Conservation (phyloP, 2,888 invertebrate species). For the Platycnemis pennipes region DNA sequence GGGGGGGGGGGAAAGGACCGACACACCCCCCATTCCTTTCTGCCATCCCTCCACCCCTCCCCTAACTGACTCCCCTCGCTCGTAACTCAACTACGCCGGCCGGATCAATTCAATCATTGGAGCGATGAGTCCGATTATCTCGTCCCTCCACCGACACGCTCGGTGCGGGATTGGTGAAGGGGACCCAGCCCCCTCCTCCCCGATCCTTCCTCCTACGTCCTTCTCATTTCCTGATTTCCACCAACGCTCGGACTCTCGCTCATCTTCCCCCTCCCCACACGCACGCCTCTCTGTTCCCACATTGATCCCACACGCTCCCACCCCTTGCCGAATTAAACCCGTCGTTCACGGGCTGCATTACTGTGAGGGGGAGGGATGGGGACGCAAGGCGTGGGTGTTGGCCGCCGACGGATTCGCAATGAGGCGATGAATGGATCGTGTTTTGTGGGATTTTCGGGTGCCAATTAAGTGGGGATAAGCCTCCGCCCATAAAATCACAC, state of each 20-base stretch:
- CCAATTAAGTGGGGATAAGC: background rate
- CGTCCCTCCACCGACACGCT: background rate
- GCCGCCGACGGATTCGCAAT: background rate
- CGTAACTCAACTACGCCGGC: constrained; percentile 19
- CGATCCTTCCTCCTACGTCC: background rate
- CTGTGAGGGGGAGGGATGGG: background rate
- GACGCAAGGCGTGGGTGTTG: background rate
- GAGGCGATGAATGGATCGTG: background rate
- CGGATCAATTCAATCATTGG: constrained; percentile 36
- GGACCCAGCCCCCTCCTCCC: no score
- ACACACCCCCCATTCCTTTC: background rate
- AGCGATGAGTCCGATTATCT: constrained; percentile 9
- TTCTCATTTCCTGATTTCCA: background rate
- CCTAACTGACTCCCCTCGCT: background rate
- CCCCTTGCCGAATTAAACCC: background rate
- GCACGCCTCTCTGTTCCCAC: background rate
- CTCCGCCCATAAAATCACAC: background rate
- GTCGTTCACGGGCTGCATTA: background rate
- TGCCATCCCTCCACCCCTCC: no score
- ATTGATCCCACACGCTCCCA: background rate
- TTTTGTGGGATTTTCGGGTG: background rate
- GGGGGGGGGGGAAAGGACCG: background rate
- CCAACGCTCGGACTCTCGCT: background rate
- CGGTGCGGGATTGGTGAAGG: background rate
- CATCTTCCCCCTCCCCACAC: background rate